Percentiles rank a stretch among this genome's conserved stretches.
Conservation (phyloP, 1,140 invertebrate genomes). For the Tribolium castaneum region DNA sequence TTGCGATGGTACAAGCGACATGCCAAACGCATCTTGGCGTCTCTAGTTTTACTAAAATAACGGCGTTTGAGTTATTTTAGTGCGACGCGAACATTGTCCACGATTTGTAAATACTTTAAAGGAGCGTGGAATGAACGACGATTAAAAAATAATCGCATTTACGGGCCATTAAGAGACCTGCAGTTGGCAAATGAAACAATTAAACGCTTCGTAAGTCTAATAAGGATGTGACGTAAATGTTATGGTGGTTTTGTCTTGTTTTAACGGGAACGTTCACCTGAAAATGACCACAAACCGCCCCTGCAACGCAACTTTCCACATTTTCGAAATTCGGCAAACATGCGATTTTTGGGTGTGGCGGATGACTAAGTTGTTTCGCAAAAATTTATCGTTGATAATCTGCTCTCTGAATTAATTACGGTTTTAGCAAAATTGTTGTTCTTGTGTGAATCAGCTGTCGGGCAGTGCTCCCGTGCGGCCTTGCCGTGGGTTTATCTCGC, state of each 20-base stretch:
- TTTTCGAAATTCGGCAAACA: too few relatives aligned
- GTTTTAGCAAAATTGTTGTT: neutral
- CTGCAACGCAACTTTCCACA: too few relatives aligned
- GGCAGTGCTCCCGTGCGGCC: neutral
- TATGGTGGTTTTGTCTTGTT: constrained; percentile 10
- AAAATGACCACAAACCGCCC: neutral
- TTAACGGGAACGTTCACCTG: neutral
- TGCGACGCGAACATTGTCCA: constrained; percentile 6
- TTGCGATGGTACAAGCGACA: constrained; percentile 10
- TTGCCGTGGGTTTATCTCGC: neutral
- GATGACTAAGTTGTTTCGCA: too few relatives aligned
- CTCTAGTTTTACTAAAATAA: constrained; percentile 27
- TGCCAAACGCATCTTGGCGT: constrained; percentile 34
- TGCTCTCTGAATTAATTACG: too few relatives aligned
- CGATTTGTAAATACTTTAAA: neutral
- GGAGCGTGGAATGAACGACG: neutral
- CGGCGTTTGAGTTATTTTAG: neutral
- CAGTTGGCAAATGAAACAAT: constrained; percentile 4
- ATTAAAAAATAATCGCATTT: constrained; percentile 15
- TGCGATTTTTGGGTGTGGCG: too few relatives aligned
- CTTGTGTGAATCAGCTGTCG: neutral
- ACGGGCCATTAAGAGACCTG: neutral
- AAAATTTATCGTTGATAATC: too few relatives aligned
- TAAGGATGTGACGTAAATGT: constrained; percentile 14
- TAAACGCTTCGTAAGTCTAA: neutral